Conservation (phyloP, 2,888 invertebrate genomes). For the Phortica okadai region DNA sequence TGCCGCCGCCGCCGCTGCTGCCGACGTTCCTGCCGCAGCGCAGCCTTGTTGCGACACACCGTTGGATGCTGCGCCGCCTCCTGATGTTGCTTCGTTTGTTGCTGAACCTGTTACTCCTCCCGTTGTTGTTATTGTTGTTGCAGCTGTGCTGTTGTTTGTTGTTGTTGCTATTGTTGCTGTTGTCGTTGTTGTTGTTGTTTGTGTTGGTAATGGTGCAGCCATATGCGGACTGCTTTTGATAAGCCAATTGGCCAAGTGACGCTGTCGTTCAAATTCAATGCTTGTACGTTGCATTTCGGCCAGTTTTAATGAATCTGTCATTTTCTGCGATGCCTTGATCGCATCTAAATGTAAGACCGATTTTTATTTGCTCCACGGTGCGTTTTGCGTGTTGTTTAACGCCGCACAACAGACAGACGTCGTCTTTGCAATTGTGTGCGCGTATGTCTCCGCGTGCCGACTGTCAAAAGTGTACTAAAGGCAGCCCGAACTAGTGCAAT, state of each 20-base stretch:
- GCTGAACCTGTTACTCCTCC: constrained; percentile 43
- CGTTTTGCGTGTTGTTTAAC: neutral
- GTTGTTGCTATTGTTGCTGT: constrained; percentile 42
- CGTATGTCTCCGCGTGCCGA: constrained; percentile 60
- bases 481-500: constrained; percentile 9
- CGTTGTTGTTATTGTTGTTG: constrained; percentile 34
- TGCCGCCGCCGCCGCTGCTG: constrained; percentile 50
- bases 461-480: constrained; percentile 51
- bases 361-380: constrained; percentile 4
- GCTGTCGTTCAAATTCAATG: constrained; percentile 76
- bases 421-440: constrained; percentile 15
- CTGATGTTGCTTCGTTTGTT: constrained; percentile 45
- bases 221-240: constrained; percentile 76
- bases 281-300: constrained; percentile 77
- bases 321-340: constrained; percentile 43
- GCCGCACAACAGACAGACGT: constrained; percentile 4
- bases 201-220: constrained; percentile 70
- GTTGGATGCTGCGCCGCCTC: constrained; percentile 42
- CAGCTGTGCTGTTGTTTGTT: constrained; percentile 33
- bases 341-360: neutral
- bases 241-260: constrained; percentile 77
- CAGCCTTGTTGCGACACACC: constrained; percentile 16
- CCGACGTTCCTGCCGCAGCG: constrained; percentile 43
- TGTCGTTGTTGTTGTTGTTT: constrained; percentile 44
- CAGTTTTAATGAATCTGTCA: constrained; percentile 74